Conservation (phyloP, 2,113 vertebrate species). For the Gallinago paraguaiae region DNA sequence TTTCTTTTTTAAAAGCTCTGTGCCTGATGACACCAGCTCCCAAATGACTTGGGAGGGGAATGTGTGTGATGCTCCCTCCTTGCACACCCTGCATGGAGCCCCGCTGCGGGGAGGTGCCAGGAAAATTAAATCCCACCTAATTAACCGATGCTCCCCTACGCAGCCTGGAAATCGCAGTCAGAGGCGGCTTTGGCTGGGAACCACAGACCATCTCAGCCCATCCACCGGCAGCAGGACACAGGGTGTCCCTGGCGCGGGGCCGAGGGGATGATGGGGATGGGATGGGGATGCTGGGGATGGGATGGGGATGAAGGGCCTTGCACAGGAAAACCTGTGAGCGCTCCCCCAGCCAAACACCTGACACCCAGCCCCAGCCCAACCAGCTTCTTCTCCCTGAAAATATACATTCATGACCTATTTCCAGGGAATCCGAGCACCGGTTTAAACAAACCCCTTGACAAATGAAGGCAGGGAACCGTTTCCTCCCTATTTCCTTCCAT, state of each 20-base stretch:
- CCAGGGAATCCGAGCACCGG: accelerated
- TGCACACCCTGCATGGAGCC: accelerated
- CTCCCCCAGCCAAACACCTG: background rate
- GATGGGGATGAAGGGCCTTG: background rate
- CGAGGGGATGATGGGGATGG: background rate
- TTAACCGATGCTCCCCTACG: accelerated
- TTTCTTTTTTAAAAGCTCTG: background rate
- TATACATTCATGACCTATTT: slow-evolving; percentile 13
- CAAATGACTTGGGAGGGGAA: accelerated
- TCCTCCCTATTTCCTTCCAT: slow-evolving; percentile 59
- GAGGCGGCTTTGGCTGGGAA: background rate
- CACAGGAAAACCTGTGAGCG: background rate
- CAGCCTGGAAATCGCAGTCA: background rate
- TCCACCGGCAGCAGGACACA: background rate
- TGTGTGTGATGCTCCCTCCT: background rate
- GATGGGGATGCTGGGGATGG: background rate
- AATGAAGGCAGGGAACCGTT: slow-evolving; percentile 52
- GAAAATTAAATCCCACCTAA: background rate
- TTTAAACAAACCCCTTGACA: slow-evolving; percentile 51
- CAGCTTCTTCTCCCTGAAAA: background rate
- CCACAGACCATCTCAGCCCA: accelerated
- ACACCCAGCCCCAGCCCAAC: background rate
- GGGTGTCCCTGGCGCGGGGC: background rate
- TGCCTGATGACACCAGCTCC: accelerated
- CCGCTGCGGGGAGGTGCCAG: background rate